These are phyloP conservation scores for Eucidaris tribuloides DNA, from an alignment of 35 echinoderm and acorn worm species.

Conservation along the genomic window DNA sequence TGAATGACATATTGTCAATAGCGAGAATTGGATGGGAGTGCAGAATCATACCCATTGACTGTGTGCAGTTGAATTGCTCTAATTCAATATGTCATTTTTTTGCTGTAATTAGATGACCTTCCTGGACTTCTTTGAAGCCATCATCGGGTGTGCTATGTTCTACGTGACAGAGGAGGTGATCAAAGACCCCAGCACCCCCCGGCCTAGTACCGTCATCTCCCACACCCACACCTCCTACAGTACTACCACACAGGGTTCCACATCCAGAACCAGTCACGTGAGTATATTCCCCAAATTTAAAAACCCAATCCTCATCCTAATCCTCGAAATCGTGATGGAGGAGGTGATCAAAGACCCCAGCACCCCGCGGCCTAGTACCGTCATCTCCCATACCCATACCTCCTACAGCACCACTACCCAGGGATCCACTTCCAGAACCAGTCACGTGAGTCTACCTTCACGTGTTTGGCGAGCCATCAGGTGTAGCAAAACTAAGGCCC, in stretches of 20 bases:
- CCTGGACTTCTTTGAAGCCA: conserved; percentile 93
- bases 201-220: conserved; percentile 87
- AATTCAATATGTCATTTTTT: too few species aligned
- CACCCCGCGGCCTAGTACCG: conserved; percentile 90
- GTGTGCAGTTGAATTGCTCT: too few species aligned
- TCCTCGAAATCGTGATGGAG: too few species aligned
- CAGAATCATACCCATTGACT: too few species aligned
- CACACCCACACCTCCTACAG: conserved; percentile 79
- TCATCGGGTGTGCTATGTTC: conserved; percentile 95
- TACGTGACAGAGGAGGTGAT: conserved; percentile 92
- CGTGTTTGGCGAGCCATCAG: too few species aligned
- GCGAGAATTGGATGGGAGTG: too few species aligned
- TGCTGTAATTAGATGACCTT: conserved; percentile 98
- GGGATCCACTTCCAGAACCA: conserved; percentile 70
- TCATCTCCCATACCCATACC: conserved; percentile 79
- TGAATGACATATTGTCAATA: too few species aligned
- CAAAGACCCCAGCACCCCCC: conserved; percentile 81
- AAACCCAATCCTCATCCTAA: too few species aligned
- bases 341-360: conserved; percentile 83
- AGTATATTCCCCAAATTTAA: not conserved
- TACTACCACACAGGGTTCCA: conserved; percentile 49
- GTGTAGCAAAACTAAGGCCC: too few species aligned
- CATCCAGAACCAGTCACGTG: conserved; percentile 83
- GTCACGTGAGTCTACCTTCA: conserved; percentile 31
- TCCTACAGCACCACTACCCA: conserved; percentile 58